These are phyloP conservation scores for Chitala chitala DNA, from an alignment of 2,113 vertebrate species.

Conservation along the genomic window DNA sequence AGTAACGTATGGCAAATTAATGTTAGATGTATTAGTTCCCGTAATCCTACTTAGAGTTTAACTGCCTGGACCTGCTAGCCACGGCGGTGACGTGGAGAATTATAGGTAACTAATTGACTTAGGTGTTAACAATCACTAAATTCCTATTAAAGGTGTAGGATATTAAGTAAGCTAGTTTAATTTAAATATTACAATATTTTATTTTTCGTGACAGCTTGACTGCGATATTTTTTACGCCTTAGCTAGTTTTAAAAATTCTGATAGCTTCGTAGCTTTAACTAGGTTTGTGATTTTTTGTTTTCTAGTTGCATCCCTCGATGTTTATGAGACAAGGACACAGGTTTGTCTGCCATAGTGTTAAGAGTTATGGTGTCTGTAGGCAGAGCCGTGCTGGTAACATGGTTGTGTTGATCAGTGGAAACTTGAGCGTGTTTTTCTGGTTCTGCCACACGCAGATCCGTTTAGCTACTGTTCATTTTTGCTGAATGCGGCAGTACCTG, in stretches of 20 bases:
- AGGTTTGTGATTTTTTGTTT: no score
- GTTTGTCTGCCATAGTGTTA: no score
- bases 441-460: not conserved
- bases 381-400: not conserved
- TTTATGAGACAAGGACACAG: no score
- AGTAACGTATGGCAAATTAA: not conserved
- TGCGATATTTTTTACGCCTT: no score
- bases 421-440: constrained; percentile 1
- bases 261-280: no score
- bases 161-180: not conserved
- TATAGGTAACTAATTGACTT: constrained; percentile 7
- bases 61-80: not conserved
- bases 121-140: not conserved
- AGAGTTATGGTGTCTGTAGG: not conserved
- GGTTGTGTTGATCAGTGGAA: not conserved
- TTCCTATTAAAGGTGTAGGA: not conserved
- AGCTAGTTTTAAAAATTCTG: no score
- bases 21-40: not conserved
- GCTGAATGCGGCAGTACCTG: not conserved
- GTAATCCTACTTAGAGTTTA: not conserved
- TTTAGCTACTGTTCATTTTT: not conserved
- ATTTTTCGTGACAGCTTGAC: no score
- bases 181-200: not conserved
- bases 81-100: constrained; percentile 6
- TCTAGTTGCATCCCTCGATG: no score